Base-by-base conservation (phyloP, 2,113 vertebrate genomes). In the Copsychus sechellarum region DNA sequence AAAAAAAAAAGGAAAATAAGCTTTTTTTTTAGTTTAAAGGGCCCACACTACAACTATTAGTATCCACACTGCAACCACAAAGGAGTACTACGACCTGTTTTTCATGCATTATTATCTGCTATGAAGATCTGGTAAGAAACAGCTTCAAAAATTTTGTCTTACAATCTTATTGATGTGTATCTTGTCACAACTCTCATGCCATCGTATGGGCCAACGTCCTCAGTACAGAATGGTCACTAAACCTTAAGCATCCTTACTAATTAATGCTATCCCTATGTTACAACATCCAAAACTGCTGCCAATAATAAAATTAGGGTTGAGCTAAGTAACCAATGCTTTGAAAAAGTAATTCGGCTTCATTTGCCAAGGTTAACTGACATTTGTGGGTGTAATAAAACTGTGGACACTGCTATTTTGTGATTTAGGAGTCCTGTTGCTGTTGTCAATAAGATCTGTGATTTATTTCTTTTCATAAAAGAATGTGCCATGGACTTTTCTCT, bases 221-320 rank as follows among this genome's bases (percentile, higher is more conserved):
- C 64, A 74, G 53, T 81, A 92, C 60, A 70, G 67, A 76, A 66
- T 28, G 43, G 28, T 48, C 84, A 91, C 40, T 47, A 86, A 62
- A 23, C 88, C 60, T 81, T 36, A 69, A 85, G 36, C 26, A 81
- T 58, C 47, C 23, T 71, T 50, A 88, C 73, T 78, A 36, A 81
- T 34, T 80, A 69, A 92, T 58, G 23, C 34, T 12, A 3, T 51
- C 64, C 33, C 70, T 73, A 29, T 85, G 80, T 38, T 82, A 71
- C 36, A 96, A 64, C 31, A 64, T 56, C 36, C 42, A 48, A 90
- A 93, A 38, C 29, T 62, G 57, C 42, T 95, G 72, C 65, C 83
- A 81, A n/a, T 82, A 92, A 90, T 31, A 93, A 95, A 97, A 96
- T 81, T n/a, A 87, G 65, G 57, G 48, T 62, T 73, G 57, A 72